Percentiles rank a stretch among this genome's conserved stretches.
phyloP scores from a whole-genome alignment of 1,140 invertebrate genomes.

The Agraylea sexmaculata region DNA sequence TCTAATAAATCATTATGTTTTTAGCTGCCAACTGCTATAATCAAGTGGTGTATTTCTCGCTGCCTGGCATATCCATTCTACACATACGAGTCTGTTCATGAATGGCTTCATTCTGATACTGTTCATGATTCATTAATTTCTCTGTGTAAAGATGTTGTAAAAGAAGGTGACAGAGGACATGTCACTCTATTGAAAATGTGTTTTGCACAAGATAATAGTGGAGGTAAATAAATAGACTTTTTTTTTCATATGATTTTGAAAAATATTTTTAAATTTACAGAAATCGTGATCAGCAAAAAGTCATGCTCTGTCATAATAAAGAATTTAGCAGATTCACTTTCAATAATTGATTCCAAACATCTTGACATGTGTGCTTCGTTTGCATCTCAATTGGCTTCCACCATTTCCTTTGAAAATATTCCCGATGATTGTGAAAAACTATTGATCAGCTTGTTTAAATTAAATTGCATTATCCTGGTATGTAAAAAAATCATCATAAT shows the following conservation, averaged over 20 bases:
- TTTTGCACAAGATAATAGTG: constrained; percentile 16
- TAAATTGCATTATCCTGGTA: constrained; percentile 28
- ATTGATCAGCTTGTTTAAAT: constrained; percentile 34
- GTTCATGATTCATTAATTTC: constrained; percentile 31
- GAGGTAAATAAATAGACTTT: constrained; percentile 11
- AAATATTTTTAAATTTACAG: constrained; percentile 25
- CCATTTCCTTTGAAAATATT: constrained; percentile 12
- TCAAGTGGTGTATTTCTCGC: constrained; percentile 32
- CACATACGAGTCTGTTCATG: constrained; percentile 33
- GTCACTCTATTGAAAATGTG: constrained; percentile 21
- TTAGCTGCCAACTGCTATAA: constrained; percentile 21
- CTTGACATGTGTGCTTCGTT: constrained; percentile 39
- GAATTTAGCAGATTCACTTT: constrained; percentile 28
- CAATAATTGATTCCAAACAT: constrained; percentile 22
- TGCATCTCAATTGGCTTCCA: constrained; percentile 36
- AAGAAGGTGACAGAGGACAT: constrained; percentile 22
- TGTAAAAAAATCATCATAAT: background rate
- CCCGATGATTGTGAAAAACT: constrained; percentile 26
- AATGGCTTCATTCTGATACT: constrained; percentile 37
- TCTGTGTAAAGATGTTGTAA: constrained; percentile 29
- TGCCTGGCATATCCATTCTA: constrained; percentile 38
- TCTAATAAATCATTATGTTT: constrained; percentile 13
- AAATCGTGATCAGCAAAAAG: constrained; percentile 37
- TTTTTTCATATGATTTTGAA: background rate
- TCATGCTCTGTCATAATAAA: constrained; percentile 39